Conservation (phyloP, 2,888 invertebrate species). For the Leucophenga montana region DNA sequence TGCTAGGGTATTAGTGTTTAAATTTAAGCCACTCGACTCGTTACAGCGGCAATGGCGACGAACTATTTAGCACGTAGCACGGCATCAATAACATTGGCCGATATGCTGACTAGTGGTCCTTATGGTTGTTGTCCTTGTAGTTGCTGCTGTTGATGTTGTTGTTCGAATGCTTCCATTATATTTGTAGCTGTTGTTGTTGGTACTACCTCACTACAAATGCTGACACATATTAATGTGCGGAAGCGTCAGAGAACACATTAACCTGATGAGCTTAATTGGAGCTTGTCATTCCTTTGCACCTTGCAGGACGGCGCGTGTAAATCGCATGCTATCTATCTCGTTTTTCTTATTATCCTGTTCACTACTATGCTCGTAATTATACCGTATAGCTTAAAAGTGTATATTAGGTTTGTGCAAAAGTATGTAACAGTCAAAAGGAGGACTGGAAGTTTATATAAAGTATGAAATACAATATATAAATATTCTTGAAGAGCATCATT, state of each 20-base stretch:
- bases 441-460: no score
- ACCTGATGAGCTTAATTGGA: conserved; percentile 66
- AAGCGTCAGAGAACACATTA: conserved; percentile 57
- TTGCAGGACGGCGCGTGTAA: no score
- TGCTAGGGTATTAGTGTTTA: conserved; percentile 48
- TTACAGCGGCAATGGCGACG: neutral
- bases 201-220: neutral
- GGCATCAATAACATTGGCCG: conserved; percentile 42
- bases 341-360: neutral
- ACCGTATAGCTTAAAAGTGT: no score
- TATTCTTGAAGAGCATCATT: no score
- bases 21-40: conserved; percentile 53
- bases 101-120: neutral
- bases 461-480: no score
- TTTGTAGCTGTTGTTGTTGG: neutral
- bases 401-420: no score
- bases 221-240: conserved; percentile 61
- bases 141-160: neutral
- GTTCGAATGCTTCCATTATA: no score
- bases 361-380: neutral
- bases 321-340: neutral
- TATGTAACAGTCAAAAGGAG: no score
- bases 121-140: conserved; percentile 51
- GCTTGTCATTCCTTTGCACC: conserved; percentile 42
- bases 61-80: conserved; percentile 49